Conservation (phyloP, 2,113 vertebrate genomes). For the Pitta sordida region DNA sequence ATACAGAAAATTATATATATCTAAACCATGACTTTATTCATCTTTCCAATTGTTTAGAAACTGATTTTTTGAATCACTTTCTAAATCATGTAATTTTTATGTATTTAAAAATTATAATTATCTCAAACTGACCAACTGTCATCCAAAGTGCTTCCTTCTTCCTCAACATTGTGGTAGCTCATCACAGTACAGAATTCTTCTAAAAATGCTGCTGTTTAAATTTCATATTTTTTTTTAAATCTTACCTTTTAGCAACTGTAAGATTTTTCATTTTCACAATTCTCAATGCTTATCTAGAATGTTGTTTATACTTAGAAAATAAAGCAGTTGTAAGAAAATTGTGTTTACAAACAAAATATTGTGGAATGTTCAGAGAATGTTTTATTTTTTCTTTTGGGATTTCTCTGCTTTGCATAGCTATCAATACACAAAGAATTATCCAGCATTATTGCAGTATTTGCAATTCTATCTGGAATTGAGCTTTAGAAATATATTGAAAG, state of each 20-base stretch:
- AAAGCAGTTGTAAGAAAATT: not conserved
- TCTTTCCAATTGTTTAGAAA: not conserved
- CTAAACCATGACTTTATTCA: not conserved
- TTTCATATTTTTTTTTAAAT: not conserved
- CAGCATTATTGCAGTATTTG: not conserved
- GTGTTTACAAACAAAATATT: not conserved
- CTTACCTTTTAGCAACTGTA: not conserved
- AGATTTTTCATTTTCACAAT: not conserved
- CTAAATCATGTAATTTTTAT: not conserved
- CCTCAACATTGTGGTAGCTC: not conserved
- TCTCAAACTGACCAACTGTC: not conserved
- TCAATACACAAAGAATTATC: not conserved
- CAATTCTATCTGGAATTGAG: not conserved
- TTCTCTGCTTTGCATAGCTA: not conserved
- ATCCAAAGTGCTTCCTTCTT: not conserved
- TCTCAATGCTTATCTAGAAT: not conserved
- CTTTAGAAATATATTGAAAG: not conserved
- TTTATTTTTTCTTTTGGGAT: conserved; percentile 6
- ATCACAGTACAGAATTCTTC: not conserved
- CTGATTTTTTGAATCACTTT: not conserved
- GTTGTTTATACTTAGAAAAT: not conserved
- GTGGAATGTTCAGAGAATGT: not conserved
- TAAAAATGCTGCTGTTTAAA: not conserved
- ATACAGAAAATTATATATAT: not conserved
- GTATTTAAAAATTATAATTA: not conserved